Conservation (phyloP, 2,888 invertebrate species). For the Amphipoea oculea region DNA sequence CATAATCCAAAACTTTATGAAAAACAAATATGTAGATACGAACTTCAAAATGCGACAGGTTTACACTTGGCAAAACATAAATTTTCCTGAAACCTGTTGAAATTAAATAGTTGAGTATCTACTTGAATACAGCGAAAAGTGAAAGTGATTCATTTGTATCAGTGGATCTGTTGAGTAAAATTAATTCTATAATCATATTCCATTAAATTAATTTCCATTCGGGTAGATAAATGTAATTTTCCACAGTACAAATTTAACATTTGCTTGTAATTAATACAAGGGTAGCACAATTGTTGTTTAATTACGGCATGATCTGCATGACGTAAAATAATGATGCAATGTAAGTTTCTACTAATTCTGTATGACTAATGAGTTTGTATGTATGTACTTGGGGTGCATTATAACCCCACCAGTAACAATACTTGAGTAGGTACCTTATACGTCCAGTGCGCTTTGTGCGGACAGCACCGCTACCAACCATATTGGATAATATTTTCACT, state of each 20-base stretch:
- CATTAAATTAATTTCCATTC: conserved; percentile 10
- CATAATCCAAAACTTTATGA: background rate
- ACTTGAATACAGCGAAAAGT: conserved; percentile 1
- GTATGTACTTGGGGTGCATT: background rate
- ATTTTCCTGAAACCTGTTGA: background rate
- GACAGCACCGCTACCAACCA: too few species aligned
- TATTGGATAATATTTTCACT: background rate
- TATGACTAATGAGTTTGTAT: conserved; percentile 26
- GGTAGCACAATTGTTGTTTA: conserved; percentile 5
- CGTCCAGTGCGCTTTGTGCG: too few species aligned
- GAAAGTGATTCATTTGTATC: conserved; percentile 4
- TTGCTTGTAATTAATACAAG: conserved; percentile 5
- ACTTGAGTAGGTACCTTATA: background rate
- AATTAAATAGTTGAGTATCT: background rate
- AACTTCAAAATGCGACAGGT: background rate
- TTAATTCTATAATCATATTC: conserved; percentile 23
- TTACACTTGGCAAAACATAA: background rate
- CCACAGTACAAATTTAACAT: background rate
- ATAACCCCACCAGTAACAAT: background rate
- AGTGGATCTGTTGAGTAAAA: conserved; percentile 12
- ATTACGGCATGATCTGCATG: conserved; percentile 9
- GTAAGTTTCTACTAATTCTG: conserved; percentile 15
- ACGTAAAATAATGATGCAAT: conserved; percentile 3
- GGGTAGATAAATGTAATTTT: conserved; percentile 15
- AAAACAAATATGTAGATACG: background rate